phyloP scores from a whole-genome alignment of 2,113 vertebrate genomes.

The Rhizomys pruinosus region DNA sequence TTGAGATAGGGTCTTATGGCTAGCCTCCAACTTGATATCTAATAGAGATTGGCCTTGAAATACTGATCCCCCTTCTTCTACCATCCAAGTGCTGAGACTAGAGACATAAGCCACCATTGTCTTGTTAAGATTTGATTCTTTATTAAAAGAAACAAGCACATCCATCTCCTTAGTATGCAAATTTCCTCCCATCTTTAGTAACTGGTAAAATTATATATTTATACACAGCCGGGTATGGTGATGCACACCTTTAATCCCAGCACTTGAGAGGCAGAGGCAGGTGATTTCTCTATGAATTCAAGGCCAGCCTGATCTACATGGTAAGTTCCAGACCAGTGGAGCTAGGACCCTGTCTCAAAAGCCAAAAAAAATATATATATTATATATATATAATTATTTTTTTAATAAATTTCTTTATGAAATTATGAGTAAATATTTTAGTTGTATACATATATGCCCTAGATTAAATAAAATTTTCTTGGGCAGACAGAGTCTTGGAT shows the following conservation, averaged over 20 bases:
- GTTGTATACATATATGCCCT: neutral
- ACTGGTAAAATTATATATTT: neutral
- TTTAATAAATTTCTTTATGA: no score
- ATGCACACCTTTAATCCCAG: no score
- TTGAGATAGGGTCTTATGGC: neutral
- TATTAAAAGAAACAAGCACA: neutral
- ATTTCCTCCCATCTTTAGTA: neutral
- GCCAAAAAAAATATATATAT: no score
- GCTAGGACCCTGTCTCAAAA: no score
- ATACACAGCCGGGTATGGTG: no score
- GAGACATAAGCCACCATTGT: neutral
- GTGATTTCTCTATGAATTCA: no score
- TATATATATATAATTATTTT: no score
- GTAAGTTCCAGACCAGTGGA: no score
- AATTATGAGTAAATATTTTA: no score
- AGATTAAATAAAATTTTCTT: no score
- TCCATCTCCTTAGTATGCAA: neutral
- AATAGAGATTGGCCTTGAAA: neutral
- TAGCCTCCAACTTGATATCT: neutral
- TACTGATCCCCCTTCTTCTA: neutral
- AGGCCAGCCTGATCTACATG: no score
- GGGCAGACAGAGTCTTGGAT: neutral
- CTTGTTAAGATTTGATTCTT: neutral
- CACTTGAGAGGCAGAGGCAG: no score
- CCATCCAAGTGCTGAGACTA: neutral